phyloP scores from a whole-genome alignment of 2,797 vertebrate species.

The Epinephelus malabaricus region DNA sequence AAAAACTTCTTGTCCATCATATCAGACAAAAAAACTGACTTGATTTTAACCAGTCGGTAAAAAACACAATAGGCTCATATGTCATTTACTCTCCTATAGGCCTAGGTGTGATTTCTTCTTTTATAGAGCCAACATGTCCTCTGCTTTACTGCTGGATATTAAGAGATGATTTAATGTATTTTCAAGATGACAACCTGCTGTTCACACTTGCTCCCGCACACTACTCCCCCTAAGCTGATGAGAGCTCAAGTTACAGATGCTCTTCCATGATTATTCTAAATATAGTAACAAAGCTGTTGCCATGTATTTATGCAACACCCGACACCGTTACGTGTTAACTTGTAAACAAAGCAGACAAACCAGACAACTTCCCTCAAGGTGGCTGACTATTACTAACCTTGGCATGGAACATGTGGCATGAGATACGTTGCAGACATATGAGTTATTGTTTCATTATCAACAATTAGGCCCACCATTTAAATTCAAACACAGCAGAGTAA shows the following conservation, averaged over 20 bases:
- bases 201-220: conserved; percentile 35
- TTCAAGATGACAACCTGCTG: conserved; percentile 39
- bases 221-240: conserved; percentile 9
- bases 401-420: background rate
- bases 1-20: background rate
- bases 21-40: background rate
- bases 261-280: conserved; percentile 50
- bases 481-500: background rate
- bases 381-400: conserved; percentile 17
- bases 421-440: background rate
- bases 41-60: background rate
- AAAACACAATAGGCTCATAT: background rate
- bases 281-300: conserved; percentile 20
- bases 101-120: background rate
- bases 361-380: conserved; percentile 43
- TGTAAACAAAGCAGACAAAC: conserved; percentile 33
- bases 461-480: background rate
- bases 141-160: background rate
- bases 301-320: conserved; percentile 20
- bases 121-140: background rate
- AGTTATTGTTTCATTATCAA: background rate
- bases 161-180: conserved; percentile 30
- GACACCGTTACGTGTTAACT: conserved; percentile 36
- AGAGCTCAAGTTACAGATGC: conserved; percentile 50
- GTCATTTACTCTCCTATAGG: too few relatives aligned